These are phyloP conservation scores for Siniperca obscura DNA, from an alignment of 2,797 vertebrate species.

Conservation along the genomic window DNA sequence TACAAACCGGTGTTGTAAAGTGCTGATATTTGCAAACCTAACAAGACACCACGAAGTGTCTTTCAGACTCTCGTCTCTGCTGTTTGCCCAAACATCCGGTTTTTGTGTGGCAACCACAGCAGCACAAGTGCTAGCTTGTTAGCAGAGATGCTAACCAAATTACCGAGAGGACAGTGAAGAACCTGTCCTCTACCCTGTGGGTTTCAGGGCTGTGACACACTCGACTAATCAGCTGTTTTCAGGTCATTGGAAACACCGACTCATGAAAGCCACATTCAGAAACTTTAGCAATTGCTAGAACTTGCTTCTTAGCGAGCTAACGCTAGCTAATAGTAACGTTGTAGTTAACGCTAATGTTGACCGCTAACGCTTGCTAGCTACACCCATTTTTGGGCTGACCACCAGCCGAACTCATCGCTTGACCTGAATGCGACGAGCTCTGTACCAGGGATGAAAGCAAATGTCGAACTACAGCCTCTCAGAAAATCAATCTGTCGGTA, in stretches of 20 bases:
- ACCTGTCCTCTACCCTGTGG: constrained; percentile 13
- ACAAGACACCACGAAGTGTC: constrained; percentile 1
- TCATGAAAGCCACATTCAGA: not conserved
- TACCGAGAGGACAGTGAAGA: constrained; percentile 42
- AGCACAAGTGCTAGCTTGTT: constrained; percentile 72
- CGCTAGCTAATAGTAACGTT: constrained; percentile 53
- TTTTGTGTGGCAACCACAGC: constrained; percentile 74
- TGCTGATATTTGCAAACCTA: not conserved
- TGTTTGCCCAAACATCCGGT: constrained; percentile 82
- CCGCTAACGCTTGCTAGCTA: constrained; percentile 75
- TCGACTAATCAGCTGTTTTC: not conserved
- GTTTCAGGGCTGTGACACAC: not conserved
- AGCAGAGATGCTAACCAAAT: constrained; percentile 73
- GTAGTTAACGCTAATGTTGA: constrained; percentile 57
- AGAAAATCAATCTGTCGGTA: constrained; percentile 54
- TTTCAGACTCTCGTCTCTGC: constrained; percentile 37
- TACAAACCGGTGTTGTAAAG: not conserved
- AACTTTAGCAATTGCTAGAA: constrained; percentile 45
- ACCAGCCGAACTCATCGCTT: constrained; percentile 48
- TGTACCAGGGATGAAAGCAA: constrained; percentile 17
- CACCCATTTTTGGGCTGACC: constrained; percentile 70
- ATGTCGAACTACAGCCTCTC: constrained; percentile 30
- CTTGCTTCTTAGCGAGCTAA: constrained; percentile 28
- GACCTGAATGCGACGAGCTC: constrained; percentile 54
- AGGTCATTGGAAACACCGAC: not conserved